Evolutionary conservation across 2,113 vertebrate species (phyloP), one percentile per base, ranked within the genome.

Genomic region (Neolamprologus falcicula): DNA sequence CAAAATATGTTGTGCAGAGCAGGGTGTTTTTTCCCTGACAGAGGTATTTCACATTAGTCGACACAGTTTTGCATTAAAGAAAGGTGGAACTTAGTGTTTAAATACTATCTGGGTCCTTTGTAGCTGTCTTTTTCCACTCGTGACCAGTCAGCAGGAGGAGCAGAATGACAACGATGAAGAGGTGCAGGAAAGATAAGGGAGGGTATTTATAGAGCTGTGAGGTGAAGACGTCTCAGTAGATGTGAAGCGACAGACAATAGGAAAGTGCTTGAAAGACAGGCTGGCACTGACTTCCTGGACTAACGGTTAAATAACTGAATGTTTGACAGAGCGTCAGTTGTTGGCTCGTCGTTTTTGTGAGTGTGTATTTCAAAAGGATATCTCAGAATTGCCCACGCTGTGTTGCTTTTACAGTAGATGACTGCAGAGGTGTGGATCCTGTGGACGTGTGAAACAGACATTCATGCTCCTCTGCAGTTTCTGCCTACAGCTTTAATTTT

Each of bases 161-260:
- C 55, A 76, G 24, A 40, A 76, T 28, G 71, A 54, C 7, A 28
- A 52, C 0, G 24, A 35, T 45, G 63, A 63, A 50, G 31, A 80
- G 19, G 9, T 57, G 53, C 78, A 88, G 24, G 71, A 26, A 21
- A 26, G 90, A 87, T 68, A 13, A 76, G 19, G 7, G 63, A 45
- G 80, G 42, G 59, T 91, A 91, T 93, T 87, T 86, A 73, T 92
- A 90, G 86, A 83, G 2, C 50, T 68, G 84, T 17, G 50, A 2
- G 57, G 3, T 54, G 42, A 11, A 37, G 31, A 66, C 10, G 17
- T 73, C 33, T 84, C 16, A 31, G 63, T 57, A 9, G 31, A 0
- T 53, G 13, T 42, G 82, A 63, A 24, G 52, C 1, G 81, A 83
- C 28, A 10, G 7, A 86, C n/a, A 84, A 6, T 33, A 87, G 83